Base-by-base conservation (phyloP, 2,797 vertebrate genomes). In the Enteromius argenteus region DNA sequence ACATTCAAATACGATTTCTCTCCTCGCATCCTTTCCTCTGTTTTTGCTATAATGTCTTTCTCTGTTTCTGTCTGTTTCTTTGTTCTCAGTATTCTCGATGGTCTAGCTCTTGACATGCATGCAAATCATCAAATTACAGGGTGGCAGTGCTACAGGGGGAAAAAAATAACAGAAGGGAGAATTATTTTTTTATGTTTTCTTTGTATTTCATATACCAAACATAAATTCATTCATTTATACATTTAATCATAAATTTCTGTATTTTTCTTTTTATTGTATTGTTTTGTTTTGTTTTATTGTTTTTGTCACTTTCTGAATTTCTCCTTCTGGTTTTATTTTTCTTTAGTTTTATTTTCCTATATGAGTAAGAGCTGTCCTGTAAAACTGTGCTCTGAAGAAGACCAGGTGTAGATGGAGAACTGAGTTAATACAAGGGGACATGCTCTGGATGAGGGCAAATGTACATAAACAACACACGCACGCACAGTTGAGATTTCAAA, bases 101-200 rank as follows among this genome's bases (percentile, higher is more conserved):
- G 94, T 93, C 88, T 87, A 92, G 93, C 92, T 95, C 95, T 92
- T 91, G 90, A 95, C 95, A 95, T 92, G 93, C 96, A 90, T 94
- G 94, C 92, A 96, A 96, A 95, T 96, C 92, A 92, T 92, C 92
- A 93, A 96, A 95, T 94, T 93, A 94, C 88, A 92, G 93, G 93
- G 94, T 80, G 92, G 89, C 90, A 90, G 94, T 90, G 93, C 90
- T 89, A 88, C 90, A 89, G 27, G 14, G 30, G 17, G n/a, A 11
- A 56, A 66, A 51, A 46, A 7, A 53, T 15, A 60, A 32, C 60
- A 76, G 8, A 60, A 75, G 27, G 58, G 35, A 14, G 7, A 46
- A 82, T 10, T 42, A 2, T 46, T 14, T 71, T 30, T 27, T 39
- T 49, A 49, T 51, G 9, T 3, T 27, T 42, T 68, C 5, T 23